phyloP scores from a whole-genome alignment of 2,797 vertebrate species.

The Sciurus vulgaris region DNA sequence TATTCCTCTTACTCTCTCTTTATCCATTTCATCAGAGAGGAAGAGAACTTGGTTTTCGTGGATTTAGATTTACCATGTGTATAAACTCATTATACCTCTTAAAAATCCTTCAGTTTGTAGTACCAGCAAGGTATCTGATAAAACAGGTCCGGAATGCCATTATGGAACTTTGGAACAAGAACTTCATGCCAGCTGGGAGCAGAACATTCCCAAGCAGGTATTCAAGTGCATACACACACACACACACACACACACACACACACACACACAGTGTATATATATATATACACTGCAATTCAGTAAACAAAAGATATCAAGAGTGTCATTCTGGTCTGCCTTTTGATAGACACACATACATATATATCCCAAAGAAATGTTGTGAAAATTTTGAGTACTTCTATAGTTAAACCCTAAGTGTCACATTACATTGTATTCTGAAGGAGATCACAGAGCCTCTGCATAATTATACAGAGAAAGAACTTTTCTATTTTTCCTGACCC shows the following conservation, averaged over 20 bases:
- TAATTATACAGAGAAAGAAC: conserved; percentile 70
- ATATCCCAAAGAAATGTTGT: conserved; percentile 67
- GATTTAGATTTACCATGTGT: conserved; percentile 25
- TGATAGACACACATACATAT: neutral
- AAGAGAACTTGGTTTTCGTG: conserved; percentile 31
- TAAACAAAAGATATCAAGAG: conserved; percentile 56
- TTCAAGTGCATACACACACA: neutral
- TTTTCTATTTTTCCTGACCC: conserved; percentile 50
- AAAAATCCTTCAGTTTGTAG: neutral
- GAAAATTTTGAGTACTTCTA: conserved; percentile 66
- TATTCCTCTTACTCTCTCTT: neutral
- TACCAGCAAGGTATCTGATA: neutral
- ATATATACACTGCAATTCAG: conserved; percentile 48
- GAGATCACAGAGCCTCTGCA: conserved; percentile 53
- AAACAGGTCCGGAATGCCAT: neutral
- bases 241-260: no score
- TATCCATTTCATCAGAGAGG: neutral
- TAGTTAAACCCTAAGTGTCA: conserved; percentile 78
- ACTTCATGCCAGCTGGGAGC: neutral
- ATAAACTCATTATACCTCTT: neutral
- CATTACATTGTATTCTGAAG: conserved; percentile 63
- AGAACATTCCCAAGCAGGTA: neutral
- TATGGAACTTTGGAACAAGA: neutral
- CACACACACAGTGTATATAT: no score
- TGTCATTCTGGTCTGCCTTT: conserved; percentile 55